phyloP scores from a whole-genome alignment of 2,113 vertebrate species.

The Tupaia chinensis region DNA sequence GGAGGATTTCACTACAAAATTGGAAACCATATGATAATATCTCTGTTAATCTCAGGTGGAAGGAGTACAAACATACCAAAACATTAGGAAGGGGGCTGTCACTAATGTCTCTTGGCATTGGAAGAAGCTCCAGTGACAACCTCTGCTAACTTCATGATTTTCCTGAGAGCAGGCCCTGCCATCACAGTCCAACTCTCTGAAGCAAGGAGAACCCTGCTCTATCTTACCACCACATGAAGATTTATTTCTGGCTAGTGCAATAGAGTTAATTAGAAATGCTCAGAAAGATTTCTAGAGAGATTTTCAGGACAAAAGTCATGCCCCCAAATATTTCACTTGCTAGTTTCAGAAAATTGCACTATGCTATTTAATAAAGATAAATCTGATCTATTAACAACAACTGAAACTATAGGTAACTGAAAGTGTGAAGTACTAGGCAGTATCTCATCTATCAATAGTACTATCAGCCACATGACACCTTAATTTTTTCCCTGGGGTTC shows the following conservation, averaged over 20 bases:
- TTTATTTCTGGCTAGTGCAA: constrained; percentile 4
- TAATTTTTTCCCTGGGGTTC: not conserved
- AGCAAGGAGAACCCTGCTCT: not conserved
- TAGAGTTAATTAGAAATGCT: constrained; percentile 44
- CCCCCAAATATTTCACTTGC: constrained; percentile 26
- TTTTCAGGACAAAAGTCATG: constrained; percentile 31
- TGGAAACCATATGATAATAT: not conserved
- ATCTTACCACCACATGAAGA: not conserved
- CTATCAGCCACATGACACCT: not conserved
- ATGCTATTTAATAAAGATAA: constrained; percentile 33
- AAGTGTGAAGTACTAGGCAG: not conserved
- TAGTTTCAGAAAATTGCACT: constrained; percentile 9
- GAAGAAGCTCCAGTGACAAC: not conserved
- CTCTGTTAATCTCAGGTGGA: not conserved
- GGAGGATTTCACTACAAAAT: not conserved
- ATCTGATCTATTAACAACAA: constrained; percentile 9
- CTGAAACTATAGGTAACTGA: not conserved
- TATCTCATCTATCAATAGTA: not conserved
- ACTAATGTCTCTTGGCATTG: not conserved
- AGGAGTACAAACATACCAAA: not conserved
- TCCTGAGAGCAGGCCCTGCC: not conserved
- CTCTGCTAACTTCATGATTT: not conserved
- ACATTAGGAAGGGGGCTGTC: not conserved
- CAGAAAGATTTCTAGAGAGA: constrained; percentile 40
- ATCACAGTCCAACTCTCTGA: not conserved